Evolutionary conservation across 1,140 invertebrate genomes (phyloP).

Genomic region (Gryllus bimaculatus): DNA sequence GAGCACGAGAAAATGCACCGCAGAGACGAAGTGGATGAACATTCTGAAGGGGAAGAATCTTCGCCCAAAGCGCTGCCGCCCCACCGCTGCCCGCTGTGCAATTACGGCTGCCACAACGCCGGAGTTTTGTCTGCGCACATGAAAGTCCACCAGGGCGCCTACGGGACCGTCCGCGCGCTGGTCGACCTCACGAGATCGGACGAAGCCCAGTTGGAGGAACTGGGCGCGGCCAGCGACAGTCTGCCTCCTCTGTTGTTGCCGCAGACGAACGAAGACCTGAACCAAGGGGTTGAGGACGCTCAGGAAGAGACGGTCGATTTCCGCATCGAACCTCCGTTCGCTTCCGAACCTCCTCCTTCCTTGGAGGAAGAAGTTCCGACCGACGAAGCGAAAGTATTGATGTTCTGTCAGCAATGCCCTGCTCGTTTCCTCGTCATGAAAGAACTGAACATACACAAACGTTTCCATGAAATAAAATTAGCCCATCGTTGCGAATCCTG

Average conservation of each 20-base stretch:
- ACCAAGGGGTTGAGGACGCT: constrained; percentile 3
- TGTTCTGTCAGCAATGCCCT: constrained; percentile 61
- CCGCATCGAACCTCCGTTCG: constrained; percentile 27
- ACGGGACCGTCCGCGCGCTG: constrained; percentile 57
- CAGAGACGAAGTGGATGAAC: constrained; percentile 21
- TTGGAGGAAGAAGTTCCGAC: background rate
- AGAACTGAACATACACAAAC: constrained; percentile 55
- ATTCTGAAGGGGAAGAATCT: background rate
- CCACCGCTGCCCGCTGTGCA: constrained; percentile 63
- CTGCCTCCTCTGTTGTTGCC: too few relatives aligned
- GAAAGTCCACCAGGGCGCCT: constrained; percentile 63
- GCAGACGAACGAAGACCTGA: background rate
- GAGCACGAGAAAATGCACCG: constrained; percentile 80
- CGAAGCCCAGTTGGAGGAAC: constrained; percentile 54
- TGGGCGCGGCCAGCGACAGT: constrained; percentile 29
- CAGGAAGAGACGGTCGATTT: constrained; percentile 26
- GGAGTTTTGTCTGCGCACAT: constrained; percentile 64
- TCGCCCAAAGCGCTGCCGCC: constrained; percentile 19
- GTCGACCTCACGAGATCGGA: constrained; percentile 53
- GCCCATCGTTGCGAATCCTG: constrained; percentile 63
- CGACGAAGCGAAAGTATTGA: constrained; percentile 35
- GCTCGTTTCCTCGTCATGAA: constrained; percentile 56
- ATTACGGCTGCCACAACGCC: constrained; percentile 67
- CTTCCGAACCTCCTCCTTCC: constrained; percentile 24
- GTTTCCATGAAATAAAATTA: constrained; percentile 54